These are phyloP conservation scores for Philantomba maxwellii DNA, from an alignment of 2,113 vertebrate genomes.

Conservation along the genomic window DNA sequence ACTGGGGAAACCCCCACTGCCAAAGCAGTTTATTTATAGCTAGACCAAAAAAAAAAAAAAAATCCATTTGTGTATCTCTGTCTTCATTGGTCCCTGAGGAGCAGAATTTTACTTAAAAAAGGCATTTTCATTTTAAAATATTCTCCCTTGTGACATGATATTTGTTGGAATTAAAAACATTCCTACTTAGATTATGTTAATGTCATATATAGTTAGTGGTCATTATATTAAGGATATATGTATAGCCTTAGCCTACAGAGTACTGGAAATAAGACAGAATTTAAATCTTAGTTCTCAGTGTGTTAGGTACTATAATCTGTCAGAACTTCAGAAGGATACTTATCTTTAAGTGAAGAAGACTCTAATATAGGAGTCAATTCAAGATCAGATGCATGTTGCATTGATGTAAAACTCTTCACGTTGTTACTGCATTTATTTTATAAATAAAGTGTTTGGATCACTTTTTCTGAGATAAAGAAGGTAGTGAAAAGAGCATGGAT, in stretches of 20 bases:
- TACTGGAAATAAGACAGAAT: not conserved
- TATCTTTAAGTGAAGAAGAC: not conserved
- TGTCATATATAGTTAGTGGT: not conserved
- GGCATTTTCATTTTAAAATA: not conserved
- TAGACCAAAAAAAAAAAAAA: not conserved
- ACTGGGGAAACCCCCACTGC: not conserved
- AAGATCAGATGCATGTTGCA: not conserved
- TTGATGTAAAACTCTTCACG: not conserved
- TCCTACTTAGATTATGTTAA: not conserved
- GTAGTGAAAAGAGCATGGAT: not conserved
- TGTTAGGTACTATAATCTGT: not conserved
- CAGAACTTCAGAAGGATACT: constrained; percentile 10
- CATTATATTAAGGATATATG: not conserved
- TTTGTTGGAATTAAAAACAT: not conserved
- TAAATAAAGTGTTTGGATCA: not conserved
- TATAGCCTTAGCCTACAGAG: not conserved
- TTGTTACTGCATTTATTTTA: not conserved
- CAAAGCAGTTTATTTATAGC: constrained; percentile 42
- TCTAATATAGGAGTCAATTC: not conserved
- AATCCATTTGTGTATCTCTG: not conserved
- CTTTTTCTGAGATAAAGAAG: not conserved
- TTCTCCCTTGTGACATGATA: not conserved
- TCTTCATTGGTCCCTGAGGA: not conserved
- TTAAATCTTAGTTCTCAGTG: not conserved
- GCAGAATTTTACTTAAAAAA: constrained; percentile 15